Evolutionary conservation across 2,113 vertebrate genomes (phyloP).

Genomic region (Nesoenas mayeri): DNA sequence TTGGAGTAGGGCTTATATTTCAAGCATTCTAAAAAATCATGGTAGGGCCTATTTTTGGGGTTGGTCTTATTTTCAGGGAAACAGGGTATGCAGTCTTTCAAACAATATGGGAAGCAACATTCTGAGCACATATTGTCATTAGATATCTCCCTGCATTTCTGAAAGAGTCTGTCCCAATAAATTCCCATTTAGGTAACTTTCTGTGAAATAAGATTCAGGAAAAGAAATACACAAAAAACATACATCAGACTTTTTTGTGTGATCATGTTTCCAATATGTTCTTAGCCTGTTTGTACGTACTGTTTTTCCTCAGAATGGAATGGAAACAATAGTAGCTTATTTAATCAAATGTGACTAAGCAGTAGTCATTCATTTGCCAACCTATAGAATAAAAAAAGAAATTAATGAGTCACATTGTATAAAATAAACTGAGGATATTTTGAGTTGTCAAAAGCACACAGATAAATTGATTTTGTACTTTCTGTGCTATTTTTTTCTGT

Average conservation of each 20-base stretch:
- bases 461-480: conserved; percentile 8
- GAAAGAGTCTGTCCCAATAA: neutral
- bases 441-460: neutral
- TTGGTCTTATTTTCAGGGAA: too few relatives aligned
- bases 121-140: neutral
- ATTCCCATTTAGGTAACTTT: neutral
- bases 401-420: neutral
- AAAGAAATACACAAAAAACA: neutral
- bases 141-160: neutral
- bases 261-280: neutral
- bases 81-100: neutral
- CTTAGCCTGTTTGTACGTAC: neutral
- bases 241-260: neutral
- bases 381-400: neutral
- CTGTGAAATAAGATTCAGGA: neutral
- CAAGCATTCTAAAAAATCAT: too few relatives aligned
- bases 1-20: too few relatives aligned
- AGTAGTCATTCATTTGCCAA: neutral
- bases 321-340: neutral
- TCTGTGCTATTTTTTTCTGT: neutral
- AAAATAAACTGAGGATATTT: neutral
- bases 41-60: too few relatives aligned
- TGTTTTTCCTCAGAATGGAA: neutral
- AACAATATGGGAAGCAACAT: neutral
- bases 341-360: neutral